Base-by-base conservation (phyloP, 2,797 vertebrate genomes). In the Toxotes lorentzi region DNA sequence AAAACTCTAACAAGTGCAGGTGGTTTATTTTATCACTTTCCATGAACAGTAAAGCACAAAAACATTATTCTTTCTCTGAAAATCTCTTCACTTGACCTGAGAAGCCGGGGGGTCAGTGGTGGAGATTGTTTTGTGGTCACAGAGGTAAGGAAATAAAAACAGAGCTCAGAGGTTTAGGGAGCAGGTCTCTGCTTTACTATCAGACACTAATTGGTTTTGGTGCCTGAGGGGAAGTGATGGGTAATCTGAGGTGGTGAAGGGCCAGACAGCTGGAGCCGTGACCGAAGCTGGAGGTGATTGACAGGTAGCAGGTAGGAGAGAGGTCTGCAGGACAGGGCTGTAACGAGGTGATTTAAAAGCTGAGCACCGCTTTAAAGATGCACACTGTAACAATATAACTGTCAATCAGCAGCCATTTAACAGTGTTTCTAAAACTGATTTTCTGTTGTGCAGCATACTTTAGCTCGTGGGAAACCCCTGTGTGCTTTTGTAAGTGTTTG, bases 161-260 rank as follows among this genome's bases (percentile, higher is more conserved):
- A 13, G 63, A 65, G 76, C 60, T 41, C 7, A 63, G 61, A 30
- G 40, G 69, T 73, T 68, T 63, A 19, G 35, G 65, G 60, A 67
- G 60, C 59, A n/a, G 58, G 35, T 51, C 45, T 67, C 45, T 35
- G 62, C 73, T 74, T 73, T 27, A 50, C 73, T 74, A 45, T 79
- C 61, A 23, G 38, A 76, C 48, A 51, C 62, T 79, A 65, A 82
- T 82, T 82, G 70, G 71, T 76, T 85, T 72, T 60, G 79, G 70
- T 68, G 69, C 76, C 73, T 40, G 70, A 72, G 82, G 85, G 53
- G 4, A 73, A 30, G 74, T 47, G 78, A 72, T 51, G 40, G 51
- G 65, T 65, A 60, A 62, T 47, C 45, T 9, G 62, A 63, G 67
- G 13, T 17, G 6, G 54, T 3, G 35, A 11, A 35, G 51, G 66